These are phyloP conservation scores for Polyommatus iphigenia DNA, from an alignment of 2,888 invertebrate genomes.

Conservation along the genomic window DNA sequence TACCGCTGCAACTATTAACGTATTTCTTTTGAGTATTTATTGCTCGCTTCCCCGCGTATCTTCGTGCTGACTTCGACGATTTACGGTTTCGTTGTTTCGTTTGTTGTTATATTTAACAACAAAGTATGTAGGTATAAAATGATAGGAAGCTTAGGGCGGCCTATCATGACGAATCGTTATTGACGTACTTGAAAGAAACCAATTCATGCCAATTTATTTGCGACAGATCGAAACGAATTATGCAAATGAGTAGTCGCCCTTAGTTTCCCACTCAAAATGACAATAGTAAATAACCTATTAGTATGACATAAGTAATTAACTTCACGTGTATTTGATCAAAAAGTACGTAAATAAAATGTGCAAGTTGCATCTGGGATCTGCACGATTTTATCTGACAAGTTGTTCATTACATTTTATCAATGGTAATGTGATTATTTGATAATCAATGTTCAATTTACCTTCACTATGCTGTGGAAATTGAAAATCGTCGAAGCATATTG, in stretches of 20 bases:
- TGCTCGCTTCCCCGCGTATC: conserved; percentile 37
- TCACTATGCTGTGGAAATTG: background rate
- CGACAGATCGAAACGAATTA: too few species aligned
- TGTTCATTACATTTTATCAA: background rate
- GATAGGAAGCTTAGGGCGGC: background rate
- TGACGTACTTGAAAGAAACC: too few species aligned
- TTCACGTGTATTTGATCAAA: background rate
- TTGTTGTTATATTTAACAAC: background rate
- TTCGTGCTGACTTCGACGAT: conserved; percentile 30
- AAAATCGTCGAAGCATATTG: conserved; percentile 11
- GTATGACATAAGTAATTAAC: too few species aligned
- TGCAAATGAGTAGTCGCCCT: too few species aligned
- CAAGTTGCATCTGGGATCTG: background rate
- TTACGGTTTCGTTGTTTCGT: conserved; percentile 15
- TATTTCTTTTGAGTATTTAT: conserved; percentile 42
- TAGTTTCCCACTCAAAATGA: too few species aligned
- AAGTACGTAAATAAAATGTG: background rate
- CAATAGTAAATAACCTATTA: too few species aligned
- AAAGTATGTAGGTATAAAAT: background rate
- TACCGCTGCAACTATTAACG: conserved; percentile 41
- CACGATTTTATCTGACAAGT: background rate
- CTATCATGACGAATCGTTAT: background rate
- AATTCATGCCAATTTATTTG: too few species aligned
- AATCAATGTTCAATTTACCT: background rate
- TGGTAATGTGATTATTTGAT: background rate